Evolutionary conservation across 2,113 vertebrate genomes (phyloP).

Genomic region (Anthoscopus minutus): DNA sequence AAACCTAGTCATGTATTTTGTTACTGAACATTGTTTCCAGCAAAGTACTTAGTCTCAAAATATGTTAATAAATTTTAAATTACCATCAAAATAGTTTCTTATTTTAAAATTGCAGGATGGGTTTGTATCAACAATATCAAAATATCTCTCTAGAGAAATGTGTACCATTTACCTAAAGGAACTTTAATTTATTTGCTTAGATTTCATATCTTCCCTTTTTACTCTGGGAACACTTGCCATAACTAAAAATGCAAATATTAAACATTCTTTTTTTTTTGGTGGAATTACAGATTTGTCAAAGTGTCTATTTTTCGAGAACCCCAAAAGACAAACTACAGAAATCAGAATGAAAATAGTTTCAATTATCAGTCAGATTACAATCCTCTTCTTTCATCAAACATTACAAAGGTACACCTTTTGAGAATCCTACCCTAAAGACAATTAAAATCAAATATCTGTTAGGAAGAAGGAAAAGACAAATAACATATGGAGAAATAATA

Average conservation of each 20-base stretch:
- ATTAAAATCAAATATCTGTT: not conserved
- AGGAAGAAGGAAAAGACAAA: not conserved
- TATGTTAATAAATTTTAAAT: constrained; percentile 6
- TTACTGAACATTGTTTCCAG: not conserved
- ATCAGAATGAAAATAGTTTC: not conserved
- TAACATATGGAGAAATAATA: not conserved
- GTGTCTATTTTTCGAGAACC: not conserved
- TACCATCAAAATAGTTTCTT: not conserved
- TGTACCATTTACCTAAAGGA: not conserved
- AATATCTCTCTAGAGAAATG: not conserved
- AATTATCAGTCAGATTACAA: not conserved
- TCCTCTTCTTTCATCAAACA: not conserved
- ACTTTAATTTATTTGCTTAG: constrained; percentile 4
- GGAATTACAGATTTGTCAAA: not conserved
- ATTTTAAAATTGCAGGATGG: not conserved
- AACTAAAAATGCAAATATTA: not conserved
- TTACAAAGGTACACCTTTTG: not conserved
- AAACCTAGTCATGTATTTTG: not conserved
- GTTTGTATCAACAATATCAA: not conserved
- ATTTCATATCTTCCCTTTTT: not conserved
- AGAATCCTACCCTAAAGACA: not conserved
- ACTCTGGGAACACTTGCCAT: not conserved
- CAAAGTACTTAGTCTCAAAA: not conserved
- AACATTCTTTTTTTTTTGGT: not conserved
- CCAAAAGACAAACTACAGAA: not conserved